phyloP scores from a whole-genome alignment of 2,113 vertebrate genomes.

The Anas platyrhynchos region DNA sequence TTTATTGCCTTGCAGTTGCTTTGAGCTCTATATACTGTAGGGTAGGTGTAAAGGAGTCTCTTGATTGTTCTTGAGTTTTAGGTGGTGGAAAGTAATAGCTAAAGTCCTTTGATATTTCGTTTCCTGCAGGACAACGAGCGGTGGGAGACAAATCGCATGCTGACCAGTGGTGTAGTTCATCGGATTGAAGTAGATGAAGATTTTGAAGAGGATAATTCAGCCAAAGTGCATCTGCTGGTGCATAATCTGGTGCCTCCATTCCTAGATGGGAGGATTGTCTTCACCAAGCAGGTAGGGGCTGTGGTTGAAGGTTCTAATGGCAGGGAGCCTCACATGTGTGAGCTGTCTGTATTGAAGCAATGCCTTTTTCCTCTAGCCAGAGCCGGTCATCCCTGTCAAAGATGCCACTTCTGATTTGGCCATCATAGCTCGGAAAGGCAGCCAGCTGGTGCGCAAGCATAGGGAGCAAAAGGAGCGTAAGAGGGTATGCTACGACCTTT shows the following conservation, averaged over 20 bases:
- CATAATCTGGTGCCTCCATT: slow-evolving; percentile 98
- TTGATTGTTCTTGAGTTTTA: not conserved
- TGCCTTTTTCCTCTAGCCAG: slow-evolving; percentile 80
- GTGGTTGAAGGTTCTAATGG: not conserved
- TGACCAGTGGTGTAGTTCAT: slow-evolving; percentile 98
- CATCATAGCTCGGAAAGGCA: slow-evolving; percentile 97
- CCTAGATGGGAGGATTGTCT: slow-evolving; percentile 96
- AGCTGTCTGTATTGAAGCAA: not conserved
- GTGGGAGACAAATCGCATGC: slow-evolving; percentile 99
- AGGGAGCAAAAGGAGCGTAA: slow-evolving; percentile 97
- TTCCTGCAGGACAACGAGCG: slow-evolving; percentile 92
- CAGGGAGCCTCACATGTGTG: fast-evolving
- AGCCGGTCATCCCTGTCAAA: slow-evolving; percentile 96
- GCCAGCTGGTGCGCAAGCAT: slow-evolving; percentile 96
- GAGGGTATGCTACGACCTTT: slow-evolving; percentile 80
- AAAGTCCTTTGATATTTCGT: not conserved
- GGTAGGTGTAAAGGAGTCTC: too few relatives aligned
- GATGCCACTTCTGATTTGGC: slow-evolving; percentile 97
- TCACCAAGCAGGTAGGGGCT: slow-evolving; percentile 92
- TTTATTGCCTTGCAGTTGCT: not conserved
- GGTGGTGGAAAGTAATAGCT: not conserved
- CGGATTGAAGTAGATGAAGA: slow-evolving; percentile 96
- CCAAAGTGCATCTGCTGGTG: slow-evolving; percentile 95
- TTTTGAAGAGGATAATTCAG: slow-evolving; percentile 97
- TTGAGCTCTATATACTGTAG: not conserved